Evolutionary conservation across 2,113 vertebrate genomes (phyloP).

Genomic region (Strix uralensis): DNA sequence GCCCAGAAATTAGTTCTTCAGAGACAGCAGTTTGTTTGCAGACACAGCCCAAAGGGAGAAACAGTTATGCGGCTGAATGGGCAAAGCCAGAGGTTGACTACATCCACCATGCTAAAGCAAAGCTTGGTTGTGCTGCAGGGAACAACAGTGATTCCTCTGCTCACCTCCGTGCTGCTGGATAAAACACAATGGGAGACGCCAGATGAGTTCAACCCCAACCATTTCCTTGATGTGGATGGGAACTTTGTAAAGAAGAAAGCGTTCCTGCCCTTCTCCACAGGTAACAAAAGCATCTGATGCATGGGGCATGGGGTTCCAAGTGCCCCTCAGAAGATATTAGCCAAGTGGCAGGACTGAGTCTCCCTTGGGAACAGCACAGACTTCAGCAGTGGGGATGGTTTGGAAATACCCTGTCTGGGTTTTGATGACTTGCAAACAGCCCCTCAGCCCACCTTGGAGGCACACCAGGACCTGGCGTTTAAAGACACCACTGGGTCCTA

Average conservation of each 20-base stretch:
- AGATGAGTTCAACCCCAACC: conserved; percentile 63
- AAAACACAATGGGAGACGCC: conserved; percentile 59
- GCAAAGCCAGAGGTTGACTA: background rate
- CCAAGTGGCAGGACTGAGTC: background rate
- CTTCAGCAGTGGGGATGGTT: background rate
- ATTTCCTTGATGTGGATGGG: conserved; percentile 62
- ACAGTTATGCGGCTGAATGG: background rate
- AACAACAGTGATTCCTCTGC: conserved; percentile 57
- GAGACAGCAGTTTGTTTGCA: background rate
- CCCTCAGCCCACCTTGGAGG: background rate
- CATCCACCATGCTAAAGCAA: background rate
- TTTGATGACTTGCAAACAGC: background rate
- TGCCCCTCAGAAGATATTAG: background rate
- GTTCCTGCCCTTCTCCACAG: conserved; percentile 74
- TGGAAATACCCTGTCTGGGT: background rate
- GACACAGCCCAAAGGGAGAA: background rate
- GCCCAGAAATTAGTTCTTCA: background rate
- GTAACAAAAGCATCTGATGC: background rate
- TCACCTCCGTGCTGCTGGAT: conserved; percentile 62
- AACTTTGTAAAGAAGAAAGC: conserved; percentile 64
- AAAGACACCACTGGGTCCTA: background rate
- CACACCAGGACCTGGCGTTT: background rate
- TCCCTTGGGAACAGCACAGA: background rate
- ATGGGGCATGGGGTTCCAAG: no score
- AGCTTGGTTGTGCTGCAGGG: background rate